Evolutionary conservation across 2,113 vertebrate species (phyloP), one percentile per base, ranked within the genome.

Genomic region (Plecotus auritus): DNA sequence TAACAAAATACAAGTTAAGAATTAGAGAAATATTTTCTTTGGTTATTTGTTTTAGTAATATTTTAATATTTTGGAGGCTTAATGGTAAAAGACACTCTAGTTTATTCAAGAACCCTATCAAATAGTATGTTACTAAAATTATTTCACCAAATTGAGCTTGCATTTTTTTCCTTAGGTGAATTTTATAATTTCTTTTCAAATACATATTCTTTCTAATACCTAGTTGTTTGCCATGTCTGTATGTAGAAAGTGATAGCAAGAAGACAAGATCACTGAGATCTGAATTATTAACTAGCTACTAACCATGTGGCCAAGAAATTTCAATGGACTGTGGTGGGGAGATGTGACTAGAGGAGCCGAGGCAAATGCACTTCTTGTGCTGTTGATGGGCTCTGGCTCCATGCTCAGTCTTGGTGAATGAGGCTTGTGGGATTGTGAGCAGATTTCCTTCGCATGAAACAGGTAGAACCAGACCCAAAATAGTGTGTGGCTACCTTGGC

Each of bases 181-280:
- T 81, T 97, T 83, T 84, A 17, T 70, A 32, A 69, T 74, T 91
- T 83, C 14, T 91, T 96, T 95, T 80, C 28, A 88, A 64, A 91
- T 80, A 42, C n/a, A 17, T 88, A 26, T 85, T 88, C 20, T 87
- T 37, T 76, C 45, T 66, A 64, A 37, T 67, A 77, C 20, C 12
- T 14, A 87, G 5, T 54, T 90, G 11, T 86, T 93, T 82, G 77
- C 20, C 22, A 6, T 88, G n/a, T 92, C 83, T 64, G 91, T 10
- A 30, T 85, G 20, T 94, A 83, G 67, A 30, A 67, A 90, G 32
- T 90, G 61, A 37, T 88, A 86, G 74, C 64, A 35, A 32, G 35
- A 73, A 72, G 56, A 70, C 32, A 66, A 28, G 28, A 73, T 28
- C 42, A 66, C n/a, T 82, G 56, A 94, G 30, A 61, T 72, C 40